A percentile compares a stretch with the other conserved stretches of the same genome.
Evolutionary conservation across 2,888 invertebrate species (phyloP).

Genomic region (Lithophane semibrunnea): DNA sequence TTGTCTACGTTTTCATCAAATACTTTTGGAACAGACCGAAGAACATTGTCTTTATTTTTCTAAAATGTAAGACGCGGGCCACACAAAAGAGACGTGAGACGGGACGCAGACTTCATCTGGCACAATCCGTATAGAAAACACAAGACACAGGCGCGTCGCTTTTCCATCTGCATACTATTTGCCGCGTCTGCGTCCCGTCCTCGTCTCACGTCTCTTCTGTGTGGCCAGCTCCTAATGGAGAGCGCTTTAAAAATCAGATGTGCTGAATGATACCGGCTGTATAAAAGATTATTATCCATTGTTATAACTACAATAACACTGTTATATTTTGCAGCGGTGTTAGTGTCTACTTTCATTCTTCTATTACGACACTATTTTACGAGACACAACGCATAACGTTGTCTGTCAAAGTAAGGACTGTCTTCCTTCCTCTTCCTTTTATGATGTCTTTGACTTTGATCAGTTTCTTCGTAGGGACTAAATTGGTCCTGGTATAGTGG

Average conservation of each 20-base stretch:
- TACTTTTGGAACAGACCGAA: background rate
- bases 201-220: no score
- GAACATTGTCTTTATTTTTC: no score
- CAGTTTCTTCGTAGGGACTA: background rate
- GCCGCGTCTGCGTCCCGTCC: no score
- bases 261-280: background rate
- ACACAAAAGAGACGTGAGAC: no score
- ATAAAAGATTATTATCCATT: slow-evolving; percentile 12
- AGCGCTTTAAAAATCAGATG: background rate
- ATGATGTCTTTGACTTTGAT: slow-evolving; percentile 26
- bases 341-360: slow-evolving; percentile 18
- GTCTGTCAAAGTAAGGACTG: slow-evolving; percentile 36
- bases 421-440: slow-evolving; percentile 61
- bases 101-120: no score
- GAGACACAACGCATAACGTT: slow-evolving; percentile 38
- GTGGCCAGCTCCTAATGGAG: no score
- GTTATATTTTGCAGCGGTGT: background rate
- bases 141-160: no score
- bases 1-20: background rate
- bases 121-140: no score
- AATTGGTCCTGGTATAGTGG: background rate
- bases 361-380: slow-evolving; percentile 20
- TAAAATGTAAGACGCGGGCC: no score
- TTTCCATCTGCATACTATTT: no score
- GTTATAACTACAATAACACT: background rate